Base-by-base conservation (phyloP, 2,113 vertebrate genomes). In the Cheirogaleus medius region DNA sequence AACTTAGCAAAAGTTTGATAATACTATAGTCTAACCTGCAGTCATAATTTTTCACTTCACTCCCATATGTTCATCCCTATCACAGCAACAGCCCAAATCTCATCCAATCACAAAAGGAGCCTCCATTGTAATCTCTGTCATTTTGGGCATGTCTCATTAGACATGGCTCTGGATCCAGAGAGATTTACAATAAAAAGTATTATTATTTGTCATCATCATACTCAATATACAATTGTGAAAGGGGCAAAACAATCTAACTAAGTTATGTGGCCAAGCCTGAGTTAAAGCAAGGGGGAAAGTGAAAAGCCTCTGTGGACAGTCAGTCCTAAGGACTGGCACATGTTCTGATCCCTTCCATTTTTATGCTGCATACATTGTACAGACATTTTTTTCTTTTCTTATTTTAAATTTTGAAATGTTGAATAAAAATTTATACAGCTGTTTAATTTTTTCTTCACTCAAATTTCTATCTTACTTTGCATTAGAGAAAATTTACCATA, bases 301-400 rank as follows among this genome's bases (percentile, higher is more conserved):
- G 1, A 21, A 21, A 54, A 23, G 25, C 3, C 44, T 2, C 44
- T 17, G 11, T 8, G 12, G 4, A 23, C 4, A 3, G 12, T 12
- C 4, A 6, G 12, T 12, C 34, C 21, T 21, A 52, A 25, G 4
- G 4, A 29, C 7, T 8, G 21, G 39, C 18, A 21, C 21, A 17
- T 3, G 6, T 13, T 9, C 23, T 1, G 0, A 12, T 74, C 27
- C 47, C 7, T 9, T 64, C 25, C 27, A 27, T 92, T 71, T 56
- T 32, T 25, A 29, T 1, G 12, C 10, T 39, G 0, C 6, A 9
- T 2, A 37, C 4, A 32, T 77, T 63, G 63, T 64, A 58, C 1
- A 3, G 9, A 64, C 4, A 1, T 14, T 18, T 56, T 56, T 29
- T 23, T 60, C 37, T 1, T 23, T 64, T 74, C 60, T 25, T 39